Evolutionary conservation across 1,140 invertebrate genomes (phyloP), one percentile per base, ranked within the genome.

Genomic region (Drosophila bipectinata): DNA sequence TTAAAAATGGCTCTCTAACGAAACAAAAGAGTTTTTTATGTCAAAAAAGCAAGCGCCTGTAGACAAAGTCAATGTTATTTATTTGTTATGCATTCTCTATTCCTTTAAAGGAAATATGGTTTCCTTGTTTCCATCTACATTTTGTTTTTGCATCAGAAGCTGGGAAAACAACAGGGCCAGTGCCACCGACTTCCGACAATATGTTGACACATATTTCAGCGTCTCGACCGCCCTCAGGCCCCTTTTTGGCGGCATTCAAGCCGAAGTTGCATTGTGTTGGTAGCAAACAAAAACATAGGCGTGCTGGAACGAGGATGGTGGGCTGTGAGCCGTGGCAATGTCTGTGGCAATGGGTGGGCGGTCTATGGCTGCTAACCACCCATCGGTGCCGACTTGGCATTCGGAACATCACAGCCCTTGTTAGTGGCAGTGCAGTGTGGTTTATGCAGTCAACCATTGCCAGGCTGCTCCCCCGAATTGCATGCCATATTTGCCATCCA

Each of bases 401-500:
- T 34, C 57, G 34, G 28, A 48, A 14, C 63, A 52, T 67, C 63
- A 64, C 63, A 18, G 58, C 9, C 64, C 63, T 67, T 64, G 63
- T 64, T 67, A 64, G 32, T 63, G 51, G 56, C 26, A 39, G 21
- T 62, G 52, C 63, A 56, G 51, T 60, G 39, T 18, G 59, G 41
- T 44, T 55, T 60, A 68, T 69, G 66, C 66, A 74, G 48, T 74
- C 54, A 34, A 59, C 39, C 66, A 66, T 44, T 66, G 60, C 41
- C 49, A 66, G 62, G 76, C 63, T 69, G 66, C 57, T 56, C 54
- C 34, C 45, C 53, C 34, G 60, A 71, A 69, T 73, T 83, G 48
- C 66, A 68, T 76, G 49, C 58, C 60, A 85, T 84, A 81, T 84
- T 77, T 81, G 71, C 39, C 61, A 15, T 77, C 58, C 78, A 64